Percentiles rank a stretch among this genome's conserved stretches.
Evolutionary conservation across 2,888 invertebrate genomes (phyloP).

Genomic region (Hesperia comma): DNA sequence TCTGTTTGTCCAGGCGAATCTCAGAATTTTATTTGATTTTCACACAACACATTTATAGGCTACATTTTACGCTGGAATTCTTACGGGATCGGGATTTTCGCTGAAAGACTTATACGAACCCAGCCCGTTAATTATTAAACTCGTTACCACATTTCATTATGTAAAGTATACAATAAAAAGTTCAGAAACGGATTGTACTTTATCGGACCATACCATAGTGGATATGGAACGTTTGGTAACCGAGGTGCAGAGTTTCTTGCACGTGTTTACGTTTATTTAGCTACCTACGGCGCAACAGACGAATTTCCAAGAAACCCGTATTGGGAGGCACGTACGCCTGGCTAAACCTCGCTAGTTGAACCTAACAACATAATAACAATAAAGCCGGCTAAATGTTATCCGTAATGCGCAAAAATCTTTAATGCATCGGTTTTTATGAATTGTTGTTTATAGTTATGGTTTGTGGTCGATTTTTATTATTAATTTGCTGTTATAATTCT

Average conservation of each 20-base stretch:
- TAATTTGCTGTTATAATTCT: too few species aligned
- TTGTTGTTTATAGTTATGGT: too few species aligned
- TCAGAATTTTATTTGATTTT: too few species aligned
- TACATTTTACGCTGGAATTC: too few species aligned
- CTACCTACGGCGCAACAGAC: constrained; percentile 62
- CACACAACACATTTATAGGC: too few species aligned
- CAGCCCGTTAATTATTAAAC: too few species aligned
- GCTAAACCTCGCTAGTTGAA: constrained; percentile 70
- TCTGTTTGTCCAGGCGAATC: too few species aligned
- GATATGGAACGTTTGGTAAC: constrained; percentile 14
- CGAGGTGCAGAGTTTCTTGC: constrained; percentile 36
- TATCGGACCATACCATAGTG: neutral
- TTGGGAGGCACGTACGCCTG: constrained; percentile 79
- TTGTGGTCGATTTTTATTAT: too few species aligned
- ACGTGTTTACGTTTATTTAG: constrained; percentile 54
- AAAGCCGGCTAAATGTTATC: constrained; percentile 6
- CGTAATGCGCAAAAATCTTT: neutral
- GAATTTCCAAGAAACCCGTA: constrained; percentile 75
- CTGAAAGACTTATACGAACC: too few species aligned
- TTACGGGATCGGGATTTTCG: too few species aligned
- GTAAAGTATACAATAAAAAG: too few species aligned
- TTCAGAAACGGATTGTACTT: neutral
- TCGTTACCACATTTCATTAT: too few species aligned
- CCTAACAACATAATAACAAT: constrained; percentile 64
- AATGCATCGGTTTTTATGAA: neutral